Evolutionary conservation across 2,797 vertebrate genomes (phyloP), one percentile per base, ranked within the genome.

Genomic region (Choloepus didactylus): DNA sequence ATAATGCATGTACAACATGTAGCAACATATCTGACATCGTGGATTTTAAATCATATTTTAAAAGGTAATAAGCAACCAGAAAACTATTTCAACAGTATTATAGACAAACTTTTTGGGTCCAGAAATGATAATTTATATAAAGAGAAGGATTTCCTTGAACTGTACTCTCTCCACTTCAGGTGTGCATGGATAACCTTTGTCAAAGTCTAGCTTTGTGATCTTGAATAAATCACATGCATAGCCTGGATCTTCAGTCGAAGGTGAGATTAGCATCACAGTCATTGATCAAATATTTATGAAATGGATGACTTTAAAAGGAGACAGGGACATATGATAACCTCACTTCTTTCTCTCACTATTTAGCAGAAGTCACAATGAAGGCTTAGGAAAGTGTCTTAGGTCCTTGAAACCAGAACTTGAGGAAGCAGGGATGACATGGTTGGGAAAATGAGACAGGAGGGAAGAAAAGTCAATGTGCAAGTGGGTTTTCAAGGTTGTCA

Each of bases 191-290:
- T 64, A 67, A 23, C 64, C 89, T 90, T 90, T 82, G 38, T 27
- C 29, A 89, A 96, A 93, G 59, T 85, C 29, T 81, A 91, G 35
- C 31, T 70, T 91, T 92, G 25, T 82, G 29, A 35, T 46, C 12
- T 85, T 89, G 67, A 95, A 67, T n/a, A 89, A 87, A 56, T 77
- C 31, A 66, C 59, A 0, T 49, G 70, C 64, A 9, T 84, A 59
- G 18, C 27, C 5, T 80, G 7, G 3, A 81, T 35, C 4, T 6
- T 29, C 56, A 8, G 9, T 84, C 9, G 85, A 64, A 87, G 75
- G 46, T 91, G 27, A 64, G 18, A 69, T 77, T 51, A 69, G 3
- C 38, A 75, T 54, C 19, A 35, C 21, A n/a, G 60, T 83, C 6
- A 9, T 93, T 60, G 77, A 6, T 79, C 18, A 82, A 70, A 51